Evolutionary conservation across 2,113 vertebrate species (phyloP).

Genomic region (Cyanoliseus patagonus): DNA sequence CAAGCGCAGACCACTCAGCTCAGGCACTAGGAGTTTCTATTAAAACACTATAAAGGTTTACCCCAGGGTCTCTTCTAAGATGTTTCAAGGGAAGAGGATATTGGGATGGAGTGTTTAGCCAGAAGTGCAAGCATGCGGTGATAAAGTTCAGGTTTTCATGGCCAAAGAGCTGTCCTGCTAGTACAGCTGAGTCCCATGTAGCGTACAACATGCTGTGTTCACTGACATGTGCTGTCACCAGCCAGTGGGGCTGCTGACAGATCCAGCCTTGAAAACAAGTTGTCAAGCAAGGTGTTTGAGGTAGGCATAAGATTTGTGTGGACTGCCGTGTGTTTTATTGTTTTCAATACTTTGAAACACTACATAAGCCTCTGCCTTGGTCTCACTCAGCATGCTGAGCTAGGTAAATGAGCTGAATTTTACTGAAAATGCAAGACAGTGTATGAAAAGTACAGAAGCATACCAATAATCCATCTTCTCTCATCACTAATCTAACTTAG

Average conservation of each 20-base stretch:
- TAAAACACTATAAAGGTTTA: not conserved
- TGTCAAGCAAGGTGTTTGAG: not conserved
- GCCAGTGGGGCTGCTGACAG: not conserved
- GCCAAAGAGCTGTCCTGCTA: not conserved
- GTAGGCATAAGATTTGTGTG: not conserved
- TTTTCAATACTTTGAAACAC: not conserved
- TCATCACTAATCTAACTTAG: not conserved
- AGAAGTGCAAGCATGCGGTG: not conserved
- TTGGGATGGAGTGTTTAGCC: not conserved
- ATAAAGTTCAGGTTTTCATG: not conserved
- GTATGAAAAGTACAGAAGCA: not conserved
- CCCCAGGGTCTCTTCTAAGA: not conserved
- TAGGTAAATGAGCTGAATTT: not conserved
- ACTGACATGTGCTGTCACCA: rapidly evolving
- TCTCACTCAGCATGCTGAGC: not conserved
- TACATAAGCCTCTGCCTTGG: not conserved
- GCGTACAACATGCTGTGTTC: not conserved
- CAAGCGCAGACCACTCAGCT: too few species aligned
- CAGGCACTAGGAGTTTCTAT: not conserved
- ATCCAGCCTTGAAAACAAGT: not conserved
- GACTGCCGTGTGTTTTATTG: not conserved
- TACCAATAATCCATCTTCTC: not conserved
- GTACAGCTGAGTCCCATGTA: rapidly evolving
- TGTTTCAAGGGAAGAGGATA: not conserved
- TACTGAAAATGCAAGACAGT: not conserved